phyloP scores from a whole-genome alignment of 2,797 vertebrate genomes.

The Sebastes kiyomatsui region DNA sequence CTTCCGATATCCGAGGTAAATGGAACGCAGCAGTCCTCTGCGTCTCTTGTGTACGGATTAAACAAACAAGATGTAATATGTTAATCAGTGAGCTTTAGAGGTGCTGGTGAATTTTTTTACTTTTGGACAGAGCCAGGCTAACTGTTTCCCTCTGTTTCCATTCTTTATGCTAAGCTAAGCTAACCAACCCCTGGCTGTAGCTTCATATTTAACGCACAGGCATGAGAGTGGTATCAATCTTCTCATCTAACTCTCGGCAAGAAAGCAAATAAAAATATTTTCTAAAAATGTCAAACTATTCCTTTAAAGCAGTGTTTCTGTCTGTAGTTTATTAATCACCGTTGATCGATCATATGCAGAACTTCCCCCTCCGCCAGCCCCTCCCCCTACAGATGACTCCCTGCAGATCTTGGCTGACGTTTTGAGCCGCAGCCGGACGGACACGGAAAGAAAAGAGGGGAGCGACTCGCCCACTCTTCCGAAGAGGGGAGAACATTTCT shows the following conservation, averaged over 20 bases:
- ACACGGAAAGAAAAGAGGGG: constrained; percentile 72
- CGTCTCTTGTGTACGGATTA: not conserved
- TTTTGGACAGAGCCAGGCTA: not conserved
- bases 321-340: constrained; percentile 24
- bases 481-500: constrained; percentile 63
- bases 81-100: not conserved
- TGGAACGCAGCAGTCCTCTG: not conserved
- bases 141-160: not conserved
- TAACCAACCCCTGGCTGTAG: not conserved
- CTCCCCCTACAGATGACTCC: constrained; percentile 81
- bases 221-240: not conserved
- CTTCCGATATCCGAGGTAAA: too few species aligned
- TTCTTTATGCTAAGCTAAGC: not conserved
- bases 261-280: not conserved
- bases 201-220: not conserved
- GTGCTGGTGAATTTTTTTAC: not conserved
- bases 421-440: constrained; percentile 75
- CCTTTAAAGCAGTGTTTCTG: not conserved
- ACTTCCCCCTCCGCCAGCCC: constrained; percentile 89
- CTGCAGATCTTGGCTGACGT: constrained; percentile 70
- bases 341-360: constrained; percentile 75
- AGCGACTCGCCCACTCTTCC: constrained; percentile 45
- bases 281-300: constrained; percentile 26
- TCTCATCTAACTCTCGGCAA: not conserved
- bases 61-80: not conserved